These are phyloP conservation scores for Odobenus rosmarus DNA, from an alignment of 2,113 vertebrate species.

Conservation along the genomic window DNA sequence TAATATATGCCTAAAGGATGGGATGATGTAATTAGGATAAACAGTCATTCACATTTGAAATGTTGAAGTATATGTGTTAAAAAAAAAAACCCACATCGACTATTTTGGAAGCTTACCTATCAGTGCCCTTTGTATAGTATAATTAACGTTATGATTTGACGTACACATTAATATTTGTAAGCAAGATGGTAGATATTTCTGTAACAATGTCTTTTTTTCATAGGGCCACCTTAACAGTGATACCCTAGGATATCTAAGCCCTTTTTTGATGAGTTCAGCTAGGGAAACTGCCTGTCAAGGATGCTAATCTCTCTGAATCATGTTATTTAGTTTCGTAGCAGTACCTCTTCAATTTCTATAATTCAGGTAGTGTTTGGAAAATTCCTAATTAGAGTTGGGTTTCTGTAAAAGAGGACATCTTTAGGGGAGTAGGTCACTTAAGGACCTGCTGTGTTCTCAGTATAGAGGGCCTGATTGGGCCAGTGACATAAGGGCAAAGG, in stretches of 20 bases:
- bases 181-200: constrained; percentile 13
- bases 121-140: not conserved
- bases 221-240: not conserved
- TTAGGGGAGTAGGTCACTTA: not conserved
- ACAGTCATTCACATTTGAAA: constrained; percentile 21
- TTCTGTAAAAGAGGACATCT: constrained; percentile 11
- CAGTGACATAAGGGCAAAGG: not conserved
- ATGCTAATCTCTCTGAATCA: constrained; percentile 3
- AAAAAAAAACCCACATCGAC: not conserved
- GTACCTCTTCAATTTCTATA: constrained; percentile 29
- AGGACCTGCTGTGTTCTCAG: not conserved
- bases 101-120: constrained; percentile 44
- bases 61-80: constrained; percentile 3
- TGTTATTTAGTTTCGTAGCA: constrained; percentile 20
- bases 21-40: not conserved
- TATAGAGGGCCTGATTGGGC: not conserved
- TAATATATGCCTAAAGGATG: constrained; percentile 1
- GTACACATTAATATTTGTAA: not conserved
- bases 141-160: constrained; percentile 42
- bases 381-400: not conserved
- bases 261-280: not conserved
- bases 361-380: not conserved
- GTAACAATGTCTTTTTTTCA: not conserved
- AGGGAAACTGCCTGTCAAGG: not conserved
- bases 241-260: not conserved